A percentile compares a stretch with the other conserved stretches of the same genome.
Conservation (phyloP, 2,113 vertebrate genomes). For the Oenanthe oenanthe region DNA sequence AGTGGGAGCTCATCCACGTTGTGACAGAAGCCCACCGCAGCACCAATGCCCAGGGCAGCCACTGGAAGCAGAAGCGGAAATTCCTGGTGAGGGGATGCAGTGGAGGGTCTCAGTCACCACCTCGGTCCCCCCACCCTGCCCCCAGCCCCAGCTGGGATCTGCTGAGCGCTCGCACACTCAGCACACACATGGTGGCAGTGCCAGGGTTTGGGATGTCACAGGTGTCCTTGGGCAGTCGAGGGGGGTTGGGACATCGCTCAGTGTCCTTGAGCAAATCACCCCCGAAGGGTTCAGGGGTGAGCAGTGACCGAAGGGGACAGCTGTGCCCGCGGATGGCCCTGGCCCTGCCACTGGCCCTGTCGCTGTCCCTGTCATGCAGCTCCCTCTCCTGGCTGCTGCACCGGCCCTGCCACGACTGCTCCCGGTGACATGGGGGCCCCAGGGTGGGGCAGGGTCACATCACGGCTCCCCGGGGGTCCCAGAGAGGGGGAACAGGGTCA, state of each 20-base stretch:
- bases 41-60: conserved; percentile 96
- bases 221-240: neutral
- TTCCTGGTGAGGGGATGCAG: conserved; percentile 85
- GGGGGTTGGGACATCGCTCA: neutral
- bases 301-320: conserved; percentile 59
- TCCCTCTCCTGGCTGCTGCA: conserved; percentile 63
- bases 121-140: fast-evolving
- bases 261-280: conserved; percentile 47
- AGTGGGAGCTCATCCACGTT: conserved; percentile 94
- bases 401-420: neutral
- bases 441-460: neutral
- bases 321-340: neutral
- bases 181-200: fast-evolving
- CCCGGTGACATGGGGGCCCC: neutral
- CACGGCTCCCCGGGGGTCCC: fast-evolving
- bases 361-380: neutral
- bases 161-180: fast-evolving
- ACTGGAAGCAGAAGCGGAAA: conserved; percentile 98
- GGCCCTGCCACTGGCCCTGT: neutral
- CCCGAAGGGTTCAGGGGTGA: conserved; percentile 23
- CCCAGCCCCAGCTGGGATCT: neutral
- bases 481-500: neutral
- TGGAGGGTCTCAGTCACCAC: fast-evolving
- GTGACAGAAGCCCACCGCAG: conserved; percentile 93
- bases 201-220: neutral